Evolutionary conservation across 1,140 invertebrate genomes (phyloP).

Genomic region (Galleria mellonella): DNA sequence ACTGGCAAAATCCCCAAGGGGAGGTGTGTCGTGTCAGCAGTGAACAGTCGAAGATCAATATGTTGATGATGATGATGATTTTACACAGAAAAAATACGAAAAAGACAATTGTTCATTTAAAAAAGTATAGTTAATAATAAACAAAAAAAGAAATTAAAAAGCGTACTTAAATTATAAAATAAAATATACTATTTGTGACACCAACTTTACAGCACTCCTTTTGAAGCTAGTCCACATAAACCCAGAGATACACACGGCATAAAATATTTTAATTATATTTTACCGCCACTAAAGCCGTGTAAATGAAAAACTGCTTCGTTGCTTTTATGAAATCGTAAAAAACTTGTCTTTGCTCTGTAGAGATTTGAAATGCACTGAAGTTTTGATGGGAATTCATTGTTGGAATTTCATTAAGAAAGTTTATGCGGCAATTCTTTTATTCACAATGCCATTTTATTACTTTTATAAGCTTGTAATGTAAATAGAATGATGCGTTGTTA

Average conservation of each 20-base stretch:
- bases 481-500: too few relatives aligned
- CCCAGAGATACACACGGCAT: constrained; percentile 15
- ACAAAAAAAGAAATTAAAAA: too few relatives aligned
- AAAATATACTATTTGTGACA: neutral
- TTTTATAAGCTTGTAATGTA: constrained; percentile 9
- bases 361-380: constrained; percentile 19
- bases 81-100: too few relatives aligned
- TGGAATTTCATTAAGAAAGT: constrained; percentile 35
- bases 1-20: too few relatives aligned
- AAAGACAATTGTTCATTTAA: too few relatives aligned
- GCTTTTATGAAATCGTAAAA: constrained; percentile 24
- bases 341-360: constrained; percentile 21
- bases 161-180: too few relatives aligned
- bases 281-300: constrained; percentile 24
- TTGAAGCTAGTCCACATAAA: constrained; percentile 11
- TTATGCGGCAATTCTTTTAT: too few relatives aligned
- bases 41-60: too few relatives aligned
- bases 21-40: too few relatives aligned
- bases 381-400: constrained; percentile 61
- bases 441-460: constrained; percentile 13
- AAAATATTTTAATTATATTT: constrained; percentile 30
- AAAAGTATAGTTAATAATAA: too few relatives aligned
- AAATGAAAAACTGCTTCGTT: constrained; percentile 24
- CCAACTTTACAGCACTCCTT: constrained; percentile 10
- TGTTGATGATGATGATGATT: too few relatives aligned